Conservation (phyloP, 2,113 vertebrate species). For the Puma concolor region DNA sequence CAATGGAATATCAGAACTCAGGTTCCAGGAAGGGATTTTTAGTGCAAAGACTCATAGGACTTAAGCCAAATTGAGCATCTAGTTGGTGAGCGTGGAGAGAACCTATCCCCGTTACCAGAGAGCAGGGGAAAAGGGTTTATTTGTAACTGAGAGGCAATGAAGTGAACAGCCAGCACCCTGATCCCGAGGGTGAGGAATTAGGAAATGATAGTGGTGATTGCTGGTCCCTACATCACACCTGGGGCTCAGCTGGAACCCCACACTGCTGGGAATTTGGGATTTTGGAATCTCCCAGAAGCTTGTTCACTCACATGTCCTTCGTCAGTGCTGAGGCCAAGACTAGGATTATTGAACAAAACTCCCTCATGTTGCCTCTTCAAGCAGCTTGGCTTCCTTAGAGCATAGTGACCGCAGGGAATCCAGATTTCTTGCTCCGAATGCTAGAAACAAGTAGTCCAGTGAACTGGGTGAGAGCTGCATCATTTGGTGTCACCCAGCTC, state of each 20-base stretch:
- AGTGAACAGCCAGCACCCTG: no score
- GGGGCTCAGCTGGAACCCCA: background rate
- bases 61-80: background rate
- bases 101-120: fast-evolving
- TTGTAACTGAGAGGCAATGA: background rate
- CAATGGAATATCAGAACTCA: background rate
- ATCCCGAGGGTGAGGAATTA: background rate
- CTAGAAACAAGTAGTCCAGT: background rate
- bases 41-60: background rate
- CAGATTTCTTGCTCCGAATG: background rate
- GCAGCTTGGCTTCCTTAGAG: fast-evolving
- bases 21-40: background rate
- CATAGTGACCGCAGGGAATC: background rate
- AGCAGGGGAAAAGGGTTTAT: background rate
- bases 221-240: background rate
- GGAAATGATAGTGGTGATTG: fast-evolving
- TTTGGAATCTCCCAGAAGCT: background rate
- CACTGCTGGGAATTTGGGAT: background rate
- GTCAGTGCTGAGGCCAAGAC: fast-evolving
- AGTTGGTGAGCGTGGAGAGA: background rate
- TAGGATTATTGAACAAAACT: fast-evolving
- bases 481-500: background rate
- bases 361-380: fast-evolving
- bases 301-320: background rate
- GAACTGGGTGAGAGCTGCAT: background rate